These are phyloP conservation scores for Halcyon leucocephala DNA, from an alignment of 2,797 vertebrate species.

Conservation along the genomic window DNA sequence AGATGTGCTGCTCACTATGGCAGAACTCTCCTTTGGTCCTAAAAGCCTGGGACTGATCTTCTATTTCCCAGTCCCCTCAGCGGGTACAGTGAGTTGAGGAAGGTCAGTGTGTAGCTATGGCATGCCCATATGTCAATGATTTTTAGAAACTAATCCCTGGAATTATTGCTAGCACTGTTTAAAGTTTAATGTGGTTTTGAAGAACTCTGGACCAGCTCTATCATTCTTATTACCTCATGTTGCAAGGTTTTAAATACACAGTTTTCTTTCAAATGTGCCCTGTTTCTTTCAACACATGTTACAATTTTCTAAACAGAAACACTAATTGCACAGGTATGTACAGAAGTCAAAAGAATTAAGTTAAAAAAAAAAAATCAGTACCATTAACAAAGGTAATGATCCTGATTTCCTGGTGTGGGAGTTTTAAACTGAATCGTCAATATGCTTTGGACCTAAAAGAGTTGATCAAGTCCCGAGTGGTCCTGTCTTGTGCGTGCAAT, in stretches of 20 bases:
- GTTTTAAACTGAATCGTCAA: neutral
- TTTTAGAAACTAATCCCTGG: neutral
- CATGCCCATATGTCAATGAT: neutral
- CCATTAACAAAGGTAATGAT: neutral
- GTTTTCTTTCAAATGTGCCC: neutral
- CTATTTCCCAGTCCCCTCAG: neutral
- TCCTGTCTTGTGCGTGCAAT: neutral
- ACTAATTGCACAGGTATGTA: neutral
- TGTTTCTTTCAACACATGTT: neutral
- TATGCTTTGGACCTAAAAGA: neutral
- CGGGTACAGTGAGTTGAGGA: neutral
- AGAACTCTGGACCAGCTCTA: neutral
- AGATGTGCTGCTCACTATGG: neutral
- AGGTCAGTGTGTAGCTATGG: neutral
- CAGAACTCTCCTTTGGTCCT: neutral
- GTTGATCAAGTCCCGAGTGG: neutral
- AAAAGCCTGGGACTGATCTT: neutral
- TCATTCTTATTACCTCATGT: neutral
- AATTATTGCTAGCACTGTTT: neutral
- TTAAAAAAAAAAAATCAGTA: neutral
- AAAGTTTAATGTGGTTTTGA: neutral
- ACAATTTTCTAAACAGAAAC: neutral
- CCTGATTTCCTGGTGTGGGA: neutral
- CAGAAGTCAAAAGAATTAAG: neutral
- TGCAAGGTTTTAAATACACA: neutral